A percentile compares a stretch with the other conserved stretches of the same genome.
Conservation (phyloP, 2,113 vertebrate species). For the Emydura subglobosa region DNA sequence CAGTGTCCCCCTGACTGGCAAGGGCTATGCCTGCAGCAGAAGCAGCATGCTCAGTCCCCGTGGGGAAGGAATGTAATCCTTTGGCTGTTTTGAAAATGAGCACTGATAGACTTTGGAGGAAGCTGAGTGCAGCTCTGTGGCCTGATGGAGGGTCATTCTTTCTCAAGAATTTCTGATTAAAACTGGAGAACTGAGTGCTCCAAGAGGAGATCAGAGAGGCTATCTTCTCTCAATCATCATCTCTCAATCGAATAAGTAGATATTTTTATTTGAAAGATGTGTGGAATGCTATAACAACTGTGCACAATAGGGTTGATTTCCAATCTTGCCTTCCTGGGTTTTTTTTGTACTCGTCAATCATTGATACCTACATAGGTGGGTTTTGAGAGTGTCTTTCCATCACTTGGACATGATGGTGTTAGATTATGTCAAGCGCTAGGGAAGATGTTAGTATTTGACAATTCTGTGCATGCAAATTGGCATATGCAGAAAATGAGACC, state of each 20-base stretch:
- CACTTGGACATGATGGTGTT: background rate
- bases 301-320: accelerated
- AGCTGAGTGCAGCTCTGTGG: background rate
- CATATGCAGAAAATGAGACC: background rate
- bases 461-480: background rate
- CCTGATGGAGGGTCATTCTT: background rate
- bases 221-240: accelerated
- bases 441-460: background rate
- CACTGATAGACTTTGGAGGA: background rate
- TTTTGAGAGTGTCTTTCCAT: background rate
- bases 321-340: background rate
- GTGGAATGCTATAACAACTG: accelerated
- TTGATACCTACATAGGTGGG: accelerated
- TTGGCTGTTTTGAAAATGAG: background rate
- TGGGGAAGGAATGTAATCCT: background rate
- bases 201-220: accelerated
- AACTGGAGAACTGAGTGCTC: background rate
- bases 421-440: background rate
- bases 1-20: accelerated
- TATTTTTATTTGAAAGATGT: background rate
- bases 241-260: background rate
- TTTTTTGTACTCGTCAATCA: accelerated
- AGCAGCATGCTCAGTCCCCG: accelerated
- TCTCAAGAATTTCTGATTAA: background rate
- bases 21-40: background rate